These are phyloP conservation scores for Chloroclysta siterata DNA, from an alignment of 2,888 invertebrate species.

Conservation along the genomic window DNA sequence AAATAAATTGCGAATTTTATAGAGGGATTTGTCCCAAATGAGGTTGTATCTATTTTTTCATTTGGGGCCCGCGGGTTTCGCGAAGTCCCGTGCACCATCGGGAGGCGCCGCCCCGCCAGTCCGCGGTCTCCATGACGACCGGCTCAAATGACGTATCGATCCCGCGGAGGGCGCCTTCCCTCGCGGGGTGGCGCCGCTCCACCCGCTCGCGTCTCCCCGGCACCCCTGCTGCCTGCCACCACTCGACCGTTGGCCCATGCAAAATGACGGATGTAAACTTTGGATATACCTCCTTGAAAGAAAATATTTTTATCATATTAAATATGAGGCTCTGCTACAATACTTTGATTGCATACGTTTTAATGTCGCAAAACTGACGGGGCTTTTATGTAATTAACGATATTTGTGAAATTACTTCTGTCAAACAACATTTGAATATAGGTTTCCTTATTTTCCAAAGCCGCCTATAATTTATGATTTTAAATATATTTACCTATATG, in stretches of 20 bases:
- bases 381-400: too few relatives aligned
- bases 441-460: too few relatives aligned
- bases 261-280: slow-evolving; percentile 85
- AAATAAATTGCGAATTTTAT: slow-evolving; percentile 65
- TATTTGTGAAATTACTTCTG: too few relatives aligned
- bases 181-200: slow-evolving; percentile 81
- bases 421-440: too few relatives aligned
- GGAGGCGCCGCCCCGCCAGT: slow-evolving; percentile 83
- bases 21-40: slow-evolving; percentile 73
- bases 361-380: too few relatives aligned
- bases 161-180: slow-evolving; percentile 67
- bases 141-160: slow-evolving; percentile 85
- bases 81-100: slow-evolving; percentile 76
- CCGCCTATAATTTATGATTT: too few relatives aligned
- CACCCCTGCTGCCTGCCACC: slow-evolving; percentile 66
- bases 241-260: slow-evolving; percentile 84
- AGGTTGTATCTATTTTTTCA: slow-evolving; percentile 77
- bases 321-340: slow-evolving; percentile 75
- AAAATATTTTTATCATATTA: slow-evolving; percentile 83
- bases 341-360: slow-evolving; percentile 19
- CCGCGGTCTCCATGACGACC: slow-evolving; percentile 85
- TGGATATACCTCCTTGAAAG: slow-evolving; percentile 83
- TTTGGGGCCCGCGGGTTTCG: slow-evolving; percentile 67
- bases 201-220: slow-evolving; percentile 74
- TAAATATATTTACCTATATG: too few relatives aligned